Percentiles rank a stretch among this genome's conserved stretches.
phyloP scores from a whole-genome alignment of 2,113 vertebrate genomes.

The Caretta caretta region DNA sequence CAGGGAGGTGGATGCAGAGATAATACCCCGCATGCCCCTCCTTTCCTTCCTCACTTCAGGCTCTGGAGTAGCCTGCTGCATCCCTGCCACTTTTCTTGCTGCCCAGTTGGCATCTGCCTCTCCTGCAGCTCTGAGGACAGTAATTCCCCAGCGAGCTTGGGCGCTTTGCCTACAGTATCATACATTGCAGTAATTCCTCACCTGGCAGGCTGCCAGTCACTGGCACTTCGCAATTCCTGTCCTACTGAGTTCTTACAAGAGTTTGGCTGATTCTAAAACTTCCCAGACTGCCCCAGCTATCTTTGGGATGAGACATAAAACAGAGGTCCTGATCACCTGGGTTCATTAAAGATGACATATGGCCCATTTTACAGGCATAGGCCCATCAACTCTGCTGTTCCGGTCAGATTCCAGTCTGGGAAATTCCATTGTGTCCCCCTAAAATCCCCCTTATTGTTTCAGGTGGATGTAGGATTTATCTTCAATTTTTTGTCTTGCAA shows the following conservation, averaged over 20 bases:
- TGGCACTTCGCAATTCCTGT: background rate
- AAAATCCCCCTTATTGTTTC: background rate
- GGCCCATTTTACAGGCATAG: background rate
- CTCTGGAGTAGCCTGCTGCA: background rate
- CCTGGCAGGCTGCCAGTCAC: background rate
- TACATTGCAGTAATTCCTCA: background rate
- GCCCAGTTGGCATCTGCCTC: background rate
- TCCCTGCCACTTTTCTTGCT: background rate
- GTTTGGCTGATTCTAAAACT: background rate
- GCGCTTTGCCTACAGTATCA: background rate
- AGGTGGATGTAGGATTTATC: background rate
- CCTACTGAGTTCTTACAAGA: background rate
- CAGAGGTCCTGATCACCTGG: fast-evolving
- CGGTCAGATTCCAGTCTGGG: background rate
- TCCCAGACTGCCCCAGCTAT: background rate
- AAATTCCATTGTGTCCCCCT: background rate
- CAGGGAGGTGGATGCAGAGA: background rate
- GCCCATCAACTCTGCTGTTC: background rate
- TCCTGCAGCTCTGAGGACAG: background rate
- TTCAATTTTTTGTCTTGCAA: background rate
- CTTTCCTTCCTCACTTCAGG: background rate
- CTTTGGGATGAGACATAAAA: background rate
- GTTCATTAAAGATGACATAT: background rate
- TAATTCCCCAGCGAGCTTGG: background rate
- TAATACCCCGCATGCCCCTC: background rate